Evolutionary conservation across 2,113 vertebrate species (phyloP).

Genomic region (Gymnocephalus cernua): DNA sequence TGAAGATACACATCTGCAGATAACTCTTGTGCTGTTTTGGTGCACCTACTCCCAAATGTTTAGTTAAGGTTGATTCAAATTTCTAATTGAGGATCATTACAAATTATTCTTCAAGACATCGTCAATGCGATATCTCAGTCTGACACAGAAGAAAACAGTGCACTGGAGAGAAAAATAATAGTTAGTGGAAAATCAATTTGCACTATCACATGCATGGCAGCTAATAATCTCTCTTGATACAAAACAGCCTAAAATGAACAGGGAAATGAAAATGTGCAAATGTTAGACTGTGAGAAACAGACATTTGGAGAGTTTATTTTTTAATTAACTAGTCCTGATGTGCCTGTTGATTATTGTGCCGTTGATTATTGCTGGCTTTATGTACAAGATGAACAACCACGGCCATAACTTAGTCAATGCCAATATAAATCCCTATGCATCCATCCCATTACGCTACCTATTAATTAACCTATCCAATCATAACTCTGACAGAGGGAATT

Average conservation of each 20-base stretch:
- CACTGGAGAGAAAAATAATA: conserved; percentile 23
- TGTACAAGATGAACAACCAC: conserved; percentile 8
- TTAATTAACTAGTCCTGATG: conserved; percentile 52
- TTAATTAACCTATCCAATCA: conserved; percentile 43
- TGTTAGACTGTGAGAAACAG: conserved; percentile 30
- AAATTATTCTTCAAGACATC: conserved; percentile 47
- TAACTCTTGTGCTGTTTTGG: conserved; percentile 25
- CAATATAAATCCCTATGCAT: conserved; percentile 30
- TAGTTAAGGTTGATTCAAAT: conserved; percentile 59
- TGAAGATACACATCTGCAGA: conserved; percentile 4
- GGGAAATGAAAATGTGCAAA: conserved; percentile 41
- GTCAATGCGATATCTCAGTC: conserved; percentile 33
- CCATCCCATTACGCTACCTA: conserved; percentile 1
- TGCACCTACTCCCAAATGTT: conserved; percentile 10
- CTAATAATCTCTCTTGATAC: conserved; percentile 63
- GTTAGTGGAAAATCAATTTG: conserved; percentile 40
- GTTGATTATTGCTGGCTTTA: conserved; percentile 29
- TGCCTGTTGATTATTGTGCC: not conserved
- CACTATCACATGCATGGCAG: conserved; percentile 37
- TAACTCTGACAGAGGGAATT: conserved; percentile 7
- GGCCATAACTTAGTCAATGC: conserved; percentile 12
- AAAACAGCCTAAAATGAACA: conserved; percentile 53
- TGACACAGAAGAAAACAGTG: conserved; percentile 12
- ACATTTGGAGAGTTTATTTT: conserved; percentile 41
- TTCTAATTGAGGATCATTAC: conserved; percentile 39